Base-by-base conservation (phyloP, 2,797 vertebrate genomes). In the Clarias fuscus region DNA sequence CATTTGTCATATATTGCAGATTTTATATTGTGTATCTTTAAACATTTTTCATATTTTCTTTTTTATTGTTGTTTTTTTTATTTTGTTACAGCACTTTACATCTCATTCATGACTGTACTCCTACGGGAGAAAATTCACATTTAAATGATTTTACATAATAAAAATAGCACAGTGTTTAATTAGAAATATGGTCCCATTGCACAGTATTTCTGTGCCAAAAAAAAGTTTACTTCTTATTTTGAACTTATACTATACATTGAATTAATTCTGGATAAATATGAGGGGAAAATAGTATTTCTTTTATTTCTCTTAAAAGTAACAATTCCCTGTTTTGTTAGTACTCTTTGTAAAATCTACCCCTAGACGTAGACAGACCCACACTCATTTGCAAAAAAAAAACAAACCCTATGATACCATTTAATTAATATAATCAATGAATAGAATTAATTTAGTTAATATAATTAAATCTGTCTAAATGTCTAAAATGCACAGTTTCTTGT, bases 231-330 rank as follows among this genome's bases (percentile, higher is more conserved):
- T 70, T 18, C 30, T 33, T 37, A 71, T 37, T 43, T 72, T 43
- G 10, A 11, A 22, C 40, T 72, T 40, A 43, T 40, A 71, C 20
- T 40, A 71, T 5, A 53, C 27, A 15, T 37, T 71, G 5, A 8
- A 71, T 72, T 72, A 48, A 13, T 73, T 73, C 5, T 76, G 24
- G 73, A 76, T 56, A 30, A 77, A 58, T 58, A 77, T 30, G 48
- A 10, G 2, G 53, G 7, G n/a, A 58, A 76, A 18, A 6, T 15
- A 48, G 11, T 17, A 75, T n/a, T 56, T 48, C 24, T 73, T n/a
- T 15, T n/a, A n/a, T 27, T 8, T 13, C 24, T 17, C 18, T n/a
- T 53, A n/a, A 4, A 58, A 58, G 7, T 58, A 24, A 75, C 14
- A 71, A 70, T 37, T 20, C 13, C 5, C 6, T 53, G 24, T 75